Conservation (phyloP, 2,888 invertebrate genomes). For the Trichopria drosophilae region DNA sequence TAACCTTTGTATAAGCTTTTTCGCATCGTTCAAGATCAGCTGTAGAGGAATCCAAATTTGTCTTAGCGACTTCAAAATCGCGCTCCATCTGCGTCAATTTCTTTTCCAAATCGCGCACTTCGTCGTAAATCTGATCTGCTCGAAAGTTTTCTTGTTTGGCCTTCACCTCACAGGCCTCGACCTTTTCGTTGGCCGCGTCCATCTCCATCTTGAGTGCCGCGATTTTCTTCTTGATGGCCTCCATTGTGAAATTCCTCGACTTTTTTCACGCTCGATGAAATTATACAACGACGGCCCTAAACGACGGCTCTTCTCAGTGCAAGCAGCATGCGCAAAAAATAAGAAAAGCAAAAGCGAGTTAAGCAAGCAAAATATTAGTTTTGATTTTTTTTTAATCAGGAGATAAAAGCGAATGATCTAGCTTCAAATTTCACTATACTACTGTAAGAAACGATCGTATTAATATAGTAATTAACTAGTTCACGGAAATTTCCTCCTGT, state of each 20-base stretch:
- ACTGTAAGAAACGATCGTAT: too few species aligned
- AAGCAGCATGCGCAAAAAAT: too few species aligned
- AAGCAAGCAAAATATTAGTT: too few species aligned
- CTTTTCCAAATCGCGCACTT: conserved; percentile 93
- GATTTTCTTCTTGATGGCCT: conserved; percentile 78
- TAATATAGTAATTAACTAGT: too few species aligned
- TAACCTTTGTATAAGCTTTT: conserved; percentile 80
- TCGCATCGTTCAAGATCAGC: conserved; percentile 93
- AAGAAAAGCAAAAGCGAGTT: too few species aligned
- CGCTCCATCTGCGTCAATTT: conserved; percentile 91
- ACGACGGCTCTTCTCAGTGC: too few species aligned
- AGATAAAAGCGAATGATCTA: too few species aligned
- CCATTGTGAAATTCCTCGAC: conserved; percentile 63
- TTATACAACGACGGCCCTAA: conserved; percentile 1
- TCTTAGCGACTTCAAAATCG: conserved; percentile 86
- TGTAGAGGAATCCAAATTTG: conserved; percentile 85
- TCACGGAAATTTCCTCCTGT: too few species aligned
- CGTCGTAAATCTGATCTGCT: conserved; percentile 74
- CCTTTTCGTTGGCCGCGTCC: conserved; percentile 70
- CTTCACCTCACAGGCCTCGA: conserved; percentile 68
- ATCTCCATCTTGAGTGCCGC: conserved; percentile 74
- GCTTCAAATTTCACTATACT: too few species aligned
- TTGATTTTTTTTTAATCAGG: too few species aligned
- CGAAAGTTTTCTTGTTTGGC: conserved; percentile 61
- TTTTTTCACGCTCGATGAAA: conserved; percentile 17